These are phyloP conservation scores for Rhamnusium bicolor DNA, from an alignment of 2,888 invertebrate species.

Conservation along the genomic window DNA sequence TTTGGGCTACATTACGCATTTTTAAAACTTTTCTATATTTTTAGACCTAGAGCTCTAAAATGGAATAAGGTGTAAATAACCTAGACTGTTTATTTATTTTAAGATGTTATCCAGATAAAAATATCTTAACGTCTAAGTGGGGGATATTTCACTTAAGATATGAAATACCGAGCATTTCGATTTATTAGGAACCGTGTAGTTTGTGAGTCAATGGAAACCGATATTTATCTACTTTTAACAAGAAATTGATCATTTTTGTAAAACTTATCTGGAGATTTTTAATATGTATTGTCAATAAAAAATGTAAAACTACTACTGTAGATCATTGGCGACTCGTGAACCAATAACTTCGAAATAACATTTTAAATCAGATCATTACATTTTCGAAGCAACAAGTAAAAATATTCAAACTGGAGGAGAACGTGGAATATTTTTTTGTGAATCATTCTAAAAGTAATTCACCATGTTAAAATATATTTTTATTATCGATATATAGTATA, in stretches of 20 bases:
- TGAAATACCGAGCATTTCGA: background rate
- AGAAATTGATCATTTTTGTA: background rate
- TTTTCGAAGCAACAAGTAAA: no score
- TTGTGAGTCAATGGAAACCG: background rate
- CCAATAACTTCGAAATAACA: no score
- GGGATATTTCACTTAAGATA: conserved; percentile 3
- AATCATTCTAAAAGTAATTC: no score
- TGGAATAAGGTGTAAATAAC: background rate
- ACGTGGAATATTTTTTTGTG: no score
- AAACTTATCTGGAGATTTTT: background rate
- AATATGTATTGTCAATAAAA: no score
- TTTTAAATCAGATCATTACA: no score
- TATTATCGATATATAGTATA: no score
- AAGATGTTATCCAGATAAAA: conserved; percentile 17
- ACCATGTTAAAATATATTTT: no score
- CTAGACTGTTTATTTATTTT: conserved; percentile 10
- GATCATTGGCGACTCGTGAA: background rate
- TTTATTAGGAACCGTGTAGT: background rate
- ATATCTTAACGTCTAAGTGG: background rate
- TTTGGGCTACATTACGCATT: background rate
- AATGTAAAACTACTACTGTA: background rate
- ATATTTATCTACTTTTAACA: background rate
- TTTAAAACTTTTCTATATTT: background rate
- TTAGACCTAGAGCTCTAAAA: background rate
- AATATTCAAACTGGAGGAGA: no score